These are phyloP conservation scores for Hassar affinis DNA, from an alignment of 2,113 vertebrate genomes.

Conservation along the genomic window DNA sequence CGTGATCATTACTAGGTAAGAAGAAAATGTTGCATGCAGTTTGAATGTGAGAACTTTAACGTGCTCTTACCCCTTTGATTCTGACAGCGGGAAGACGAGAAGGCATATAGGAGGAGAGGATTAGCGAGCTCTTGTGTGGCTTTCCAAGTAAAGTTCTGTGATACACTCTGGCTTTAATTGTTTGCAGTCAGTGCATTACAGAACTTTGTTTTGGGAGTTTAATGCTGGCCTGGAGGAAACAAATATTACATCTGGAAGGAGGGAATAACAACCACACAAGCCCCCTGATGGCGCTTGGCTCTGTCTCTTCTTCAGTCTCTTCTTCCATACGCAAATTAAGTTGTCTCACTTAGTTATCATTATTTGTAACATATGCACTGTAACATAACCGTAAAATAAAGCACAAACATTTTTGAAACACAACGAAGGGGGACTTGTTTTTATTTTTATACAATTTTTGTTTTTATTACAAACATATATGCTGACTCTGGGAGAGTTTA, in stretches of 20 bases:
- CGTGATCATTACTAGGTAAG: background rate
- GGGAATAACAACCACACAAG: slow-evolving; percentile 40
- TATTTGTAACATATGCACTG: background rate
- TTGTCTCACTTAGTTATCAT: slow-evolving; percentile 8
- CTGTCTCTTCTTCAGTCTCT: slow-evolving; percentile 37
- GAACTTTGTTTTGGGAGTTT: slow-evolving; percentile 83
- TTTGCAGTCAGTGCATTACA: slow-evolving; percentile 84
- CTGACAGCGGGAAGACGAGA: slow-evolving; percentile 57
- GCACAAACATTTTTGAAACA: background rate
- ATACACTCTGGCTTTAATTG: slow-evolving; percentile 79
- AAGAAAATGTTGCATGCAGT: background rate
- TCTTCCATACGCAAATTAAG: slow-evolving; percentile 5
- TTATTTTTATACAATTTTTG: background rate
- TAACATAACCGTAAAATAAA: slow-evolving; percentile 3
- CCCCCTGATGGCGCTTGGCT: slow-evolving; percentile 48
- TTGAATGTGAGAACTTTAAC: slow-evolving; percentile 9
- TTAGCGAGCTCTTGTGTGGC: slow-evolving; percentile 70
- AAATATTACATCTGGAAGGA: slow-evolving; percentile 59
- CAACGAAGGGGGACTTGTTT: background rate
- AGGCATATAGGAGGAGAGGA: slow-evolving; percentile 60
- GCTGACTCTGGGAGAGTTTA: background rate
- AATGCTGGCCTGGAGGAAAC: slow-evolving; percentile 59
- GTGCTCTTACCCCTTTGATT: slow-evolving; percentile 52
- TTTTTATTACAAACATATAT: background rate
- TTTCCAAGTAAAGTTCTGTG: slow-evolving; percentile 84